A percentile compares a stretch with the other conserved stretches of the same genome.
Conservation (phyloP, 2,113 vertebrate genomes). For the Arvicanthis niloticus region DNA sequence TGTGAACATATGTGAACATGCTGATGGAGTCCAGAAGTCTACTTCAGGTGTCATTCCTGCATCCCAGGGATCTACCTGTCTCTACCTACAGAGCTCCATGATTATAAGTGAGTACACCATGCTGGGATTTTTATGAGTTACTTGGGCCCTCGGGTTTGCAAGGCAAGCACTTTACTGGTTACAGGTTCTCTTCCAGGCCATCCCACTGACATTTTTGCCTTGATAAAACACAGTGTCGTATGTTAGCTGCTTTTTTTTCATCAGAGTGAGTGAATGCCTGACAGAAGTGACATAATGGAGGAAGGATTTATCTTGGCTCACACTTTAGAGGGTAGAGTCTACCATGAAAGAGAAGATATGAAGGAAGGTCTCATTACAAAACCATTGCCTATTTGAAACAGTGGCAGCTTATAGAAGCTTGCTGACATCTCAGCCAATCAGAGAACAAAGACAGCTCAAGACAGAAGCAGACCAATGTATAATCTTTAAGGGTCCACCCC, state of each 20-base stretch:
- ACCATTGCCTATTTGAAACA: background rate
- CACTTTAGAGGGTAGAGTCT: background rate
- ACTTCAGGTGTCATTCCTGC: background rate
- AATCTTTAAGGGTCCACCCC: background rate
- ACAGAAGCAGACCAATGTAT: background rate
- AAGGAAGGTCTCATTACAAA: background rate
- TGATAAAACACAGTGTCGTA: background rate
- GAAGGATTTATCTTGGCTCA: background rate
- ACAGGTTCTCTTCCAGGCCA: background rate
- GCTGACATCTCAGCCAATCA: background rate
- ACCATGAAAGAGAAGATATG: background rate
- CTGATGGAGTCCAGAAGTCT: too few relatives aligned
- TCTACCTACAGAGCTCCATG: background rate
- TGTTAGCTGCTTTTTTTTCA: background rate
- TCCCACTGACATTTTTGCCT: background rate
- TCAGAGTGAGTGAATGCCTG: background rate
- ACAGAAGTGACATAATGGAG: background rate
- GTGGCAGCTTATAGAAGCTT: background rate
- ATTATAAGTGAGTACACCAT: background rate
- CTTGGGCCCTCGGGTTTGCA: too few relatives aligned
- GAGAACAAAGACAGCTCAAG: background rate
- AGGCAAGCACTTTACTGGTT: background rate
- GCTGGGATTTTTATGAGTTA: too few relatives aligned
- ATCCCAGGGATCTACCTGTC: background rate
- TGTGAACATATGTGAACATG: background rate